Base-by-base conservation (phyloP, 2,888 invertebrate genomes). In the Eupithecia abbreviata region DNA sequence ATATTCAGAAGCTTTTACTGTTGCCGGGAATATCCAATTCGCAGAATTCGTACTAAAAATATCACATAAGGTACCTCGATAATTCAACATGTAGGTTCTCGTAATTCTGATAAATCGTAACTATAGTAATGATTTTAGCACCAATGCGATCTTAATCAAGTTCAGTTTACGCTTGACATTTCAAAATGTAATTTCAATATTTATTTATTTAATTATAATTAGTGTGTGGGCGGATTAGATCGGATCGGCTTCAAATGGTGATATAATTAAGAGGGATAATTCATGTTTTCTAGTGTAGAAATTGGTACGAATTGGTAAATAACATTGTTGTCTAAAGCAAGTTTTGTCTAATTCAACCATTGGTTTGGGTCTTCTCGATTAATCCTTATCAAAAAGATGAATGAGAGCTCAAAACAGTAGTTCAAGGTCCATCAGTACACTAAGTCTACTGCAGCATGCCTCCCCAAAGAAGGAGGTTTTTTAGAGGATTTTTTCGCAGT, bases 201-300 rank as follows among this genome's bases (percentile, higher is more conserved):
- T 42, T 13, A 45, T 45, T 18, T 45, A 45, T 69, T 47, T 69
- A 69, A 30, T 49, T 18, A 47, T 62, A 62, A 69, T 69, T 69
- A 30, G 45, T n/a, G 47, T 13, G 69, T 69, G 30, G 69, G 69
- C 47, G n/a, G 45, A 62, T 42, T 13, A 2, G 30, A 12, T 49
- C 47, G n/a, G 45, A 62, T 42, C 41, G 4, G 30, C 30, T 49
- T 47, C 18, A 30, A 69, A 49, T 30, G 2, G 69, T 4, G 30
- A n/a, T 49, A 69, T 69, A 49, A 18, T 30, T 69, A 30, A 62
- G 10, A 62, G 7, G 58, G 12, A 62, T 12, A 30, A 30, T 18
- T 18, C 9, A 58, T 62, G 30, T 62, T 62, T 62, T 62, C 4
- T 18, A 9, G 1, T 9, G 7, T 18, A 58, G 55, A 30, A 30